Percentiles rank a stretch among this genome's conserved stretches.
Conservation (phyloP, 2,888 invertebrate species). For the Platycheirus rosarum region DNA sequence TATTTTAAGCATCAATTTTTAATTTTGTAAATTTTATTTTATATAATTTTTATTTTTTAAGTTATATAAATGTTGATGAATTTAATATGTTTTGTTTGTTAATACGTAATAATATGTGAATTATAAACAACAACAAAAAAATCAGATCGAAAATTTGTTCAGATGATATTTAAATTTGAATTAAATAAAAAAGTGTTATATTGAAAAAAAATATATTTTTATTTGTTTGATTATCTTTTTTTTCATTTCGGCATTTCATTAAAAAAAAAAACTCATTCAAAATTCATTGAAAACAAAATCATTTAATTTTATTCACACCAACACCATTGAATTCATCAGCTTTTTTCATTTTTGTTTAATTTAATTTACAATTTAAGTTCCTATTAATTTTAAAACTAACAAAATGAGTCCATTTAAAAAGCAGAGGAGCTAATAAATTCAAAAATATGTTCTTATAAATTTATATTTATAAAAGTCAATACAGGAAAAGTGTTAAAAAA, state of each 20-base stretch:
- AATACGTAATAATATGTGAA: conserved; percentile 56
- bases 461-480: no score
- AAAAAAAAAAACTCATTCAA: conserved; percentile 52
- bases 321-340: conserved; percentile 72
- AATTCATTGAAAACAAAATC: conserved; percentile 24
- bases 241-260: conserved; percentile 50
- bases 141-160: conserved; percentile 65
- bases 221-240: conserved; percentile 48
- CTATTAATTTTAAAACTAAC: conserved; percentile 59
- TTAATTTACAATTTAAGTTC: conserved; percentile 62
- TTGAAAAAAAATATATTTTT: conserved; percentile 59
- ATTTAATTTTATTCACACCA: conserved; percentile 38
- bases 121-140: conserved; percentile 19
- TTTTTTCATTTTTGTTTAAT: conserved; percentile 30
- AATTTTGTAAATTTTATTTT: conserved; percentile 54
- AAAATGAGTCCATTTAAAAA: conserved; percentile 50
- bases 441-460: no score
- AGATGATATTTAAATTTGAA: conserved; percentile 64
- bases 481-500: no score
- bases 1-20: conserved; percentile 24
- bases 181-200: conserved; percentile 71
- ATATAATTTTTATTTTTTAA: conserved; percentile 37
- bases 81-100: conserved; percentile 72
- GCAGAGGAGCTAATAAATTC: neutral
- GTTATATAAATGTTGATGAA: conserved; percentile 69